Evolutionary conservation across 2,797 vertebrate genomes (phyloP).

Genomic region (Potorous gilbertii): DNA sequence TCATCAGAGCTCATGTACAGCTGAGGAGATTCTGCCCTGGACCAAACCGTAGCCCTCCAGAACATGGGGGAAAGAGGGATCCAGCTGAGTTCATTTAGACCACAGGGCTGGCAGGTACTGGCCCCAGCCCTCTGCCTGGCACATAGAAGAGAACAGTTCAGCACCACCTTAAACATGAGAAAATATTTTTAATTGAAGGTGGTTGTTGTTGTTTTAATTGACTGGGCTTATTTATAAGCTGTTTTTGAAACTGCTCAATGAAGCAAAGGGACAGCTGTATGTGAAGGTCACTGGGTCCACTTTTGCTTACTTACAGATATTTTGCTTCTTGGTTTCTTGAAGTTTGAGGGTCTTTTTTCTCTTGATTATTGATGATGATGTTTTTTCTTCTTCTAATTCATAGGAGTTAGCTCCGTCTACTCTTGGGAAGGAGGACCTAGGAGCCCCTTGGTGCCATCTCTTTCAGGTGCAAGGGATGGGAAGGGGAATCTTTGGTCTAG

Average conservation of each 20-base stretch:
- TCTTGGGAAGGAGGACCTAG: not conserved
- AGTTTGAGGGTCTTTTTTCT: not conserved
- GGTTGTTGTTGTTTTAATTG: not conserved
- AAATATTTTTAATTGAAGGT: not conserved
- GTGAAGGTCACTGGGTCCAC: not conserved
- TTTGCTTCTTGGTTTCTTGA: not conserved
- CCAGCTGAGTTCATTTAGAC: not conserved
- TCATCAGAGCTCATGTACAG: conserved; percentile 75
- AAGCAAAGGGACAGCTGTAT: not conserved
- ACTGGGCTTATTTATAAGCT: fast-evolving
- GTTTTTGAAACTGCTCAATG: fast-evolving
- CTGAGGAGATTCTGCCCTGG: conserved; percentile 48
- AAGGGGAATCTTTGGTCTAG: not conserved
- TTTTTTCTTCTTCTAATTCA: not conserved
- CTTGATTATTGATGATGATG: not conserved
- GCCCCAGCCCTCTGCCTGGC: not conserved
- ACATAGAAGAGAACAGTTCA: not conserved
- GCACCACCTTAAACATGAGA: fast-evolving
- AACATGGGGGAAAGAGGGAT: not conserved
- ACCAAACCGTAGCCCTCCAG: fast-evolving
- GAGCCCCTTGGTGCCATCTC: not conserved
- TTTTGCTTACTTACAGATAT: fast-evolving
- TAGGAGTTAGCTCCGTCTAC: not conserved
- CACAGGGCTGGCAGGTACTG: not conserved
- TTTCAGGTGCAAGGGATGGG: not conserved